Conservation (phyloP, 2,888 invertebrate genomes). For the Drosophila dives region DNA sequence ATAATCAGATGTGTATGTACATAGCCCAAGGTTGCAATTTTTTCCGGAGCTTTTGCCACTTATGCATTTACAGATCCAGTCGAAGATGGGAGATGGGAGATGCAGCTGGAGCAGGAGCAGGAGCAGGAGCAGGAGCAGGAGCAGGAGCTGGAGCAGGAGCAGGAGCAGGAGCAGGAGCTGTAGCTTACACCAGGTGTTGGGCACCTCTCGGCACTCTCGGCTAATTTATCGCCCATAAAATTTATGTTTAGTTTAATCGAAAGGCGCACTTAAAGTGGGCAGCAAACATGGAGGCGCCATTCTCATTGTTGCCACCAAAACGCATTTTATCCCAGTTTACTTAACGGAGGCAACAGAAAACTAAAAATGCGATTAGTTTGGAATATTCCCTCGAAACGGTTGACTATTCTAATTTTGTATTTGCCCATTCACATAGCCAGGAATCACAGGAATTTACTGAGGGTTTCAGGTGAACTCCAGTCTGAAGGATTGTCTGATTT, state of each 20-base stretch:
- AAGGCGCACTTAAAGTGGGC: constrained; percentile 63
- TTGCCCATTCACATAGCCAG: no score
- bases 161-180: not conserved
- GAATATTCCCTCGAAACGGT: constrained; percentile 11
- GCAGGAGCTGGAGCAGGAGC: not conserved
- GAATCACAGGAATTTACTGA: constrained; percentile 73
- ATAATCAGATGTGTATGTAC: not conserved
- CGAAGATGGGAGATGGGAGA: constrained; percentile 4
- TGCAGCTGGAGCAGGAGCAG: not conserved
- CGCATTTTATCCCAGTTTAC: constrained; percentile 5
- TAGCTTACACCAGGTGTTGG: constrained; percentile 64
- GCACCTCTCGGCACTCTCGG: constrained; percentile 46
- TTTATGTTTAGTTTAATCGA: constrained; percentile 82
- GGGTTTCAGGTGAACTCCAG: not conserved
- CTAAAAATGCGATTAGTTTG: constrained; percentile 13
- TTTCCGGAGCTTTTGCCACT: constrained; percentile 7
- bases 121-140: not conserved
- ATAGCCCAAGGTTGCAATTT: not conserved
- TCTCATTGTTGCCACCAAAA: not conserved
- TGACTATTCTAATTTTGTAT: constrained; percentile 50
- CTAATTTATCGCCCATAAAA: constrained; percentile 78
- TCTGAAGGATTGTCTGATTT: not conserved
- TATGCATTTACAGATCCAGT: constrained; percentile 8
- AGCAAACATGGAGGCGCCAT: constrained; percentile 29
- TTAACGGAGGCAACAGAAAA: constrained; percentile 4